Base-by-base conservation (phyloP, 30 jellyfish, hydroid and myxozoan genomes). In the Aurelia sp. region DNA sequence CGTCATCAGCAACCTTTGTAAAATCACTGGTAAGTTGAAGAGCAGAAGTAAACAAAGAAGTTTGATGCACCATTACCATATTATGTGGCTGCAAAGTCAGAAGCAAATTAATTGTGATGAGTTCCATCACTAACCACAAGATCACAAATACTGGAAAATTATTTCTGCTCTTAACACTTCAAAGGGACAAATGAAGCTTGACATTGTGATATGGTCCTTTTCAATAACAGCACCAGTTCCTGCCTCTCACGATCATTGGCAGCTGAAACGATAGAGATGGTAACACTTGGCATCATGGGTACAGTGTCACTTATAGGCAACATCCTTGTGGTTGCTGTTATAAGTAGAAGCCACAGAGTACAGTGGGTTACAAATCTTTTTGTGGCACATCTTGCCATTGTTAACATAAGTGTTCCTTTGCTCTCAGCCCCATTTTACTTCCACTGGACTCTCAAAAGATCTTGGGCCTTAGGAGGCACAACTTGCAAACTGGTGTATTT, bases 321-420 rank as follows among this genome's bases (percentile, higher is more conserved):
- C 76, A 19, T 71, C 50, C 88, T 89, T 48, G 93, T 89, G 9
- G 74, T 89, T 47, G 91, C 97, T 55, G 97, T 89, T 21, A 74
- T 89, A 70, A 67, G 89, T 47, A 73, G 89, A 74, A 89, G 97
- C 68, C 86, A 87, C 72, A 59, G 97, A 33, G 89, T 69, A n/a
- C 97, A 89, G 61, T 89, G 97, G 97, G 89, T 89, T 37, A 81
- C 97, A 15, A 89, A 89, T 57, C 57, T 89, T 58, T 89, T 89
- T 89, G 97, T 89, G 52, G 97, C 97, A 5, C 97, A 89, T 51
- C 77, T 89, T 15, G 97, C 97, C 48, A 76, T 72, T 9, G 93
- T 81, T 23, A 89, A 89, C 63, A 71, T 89, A 47, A n/a, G 66
- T 51, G 93, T 89, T 19, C 97, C 97, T 22, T 12, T 89, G 31